Evolutionary conservation across 53 echinoderm and acorn worm genomes (phyloP).

Genomic region (Holothuria scabra): DNA sequence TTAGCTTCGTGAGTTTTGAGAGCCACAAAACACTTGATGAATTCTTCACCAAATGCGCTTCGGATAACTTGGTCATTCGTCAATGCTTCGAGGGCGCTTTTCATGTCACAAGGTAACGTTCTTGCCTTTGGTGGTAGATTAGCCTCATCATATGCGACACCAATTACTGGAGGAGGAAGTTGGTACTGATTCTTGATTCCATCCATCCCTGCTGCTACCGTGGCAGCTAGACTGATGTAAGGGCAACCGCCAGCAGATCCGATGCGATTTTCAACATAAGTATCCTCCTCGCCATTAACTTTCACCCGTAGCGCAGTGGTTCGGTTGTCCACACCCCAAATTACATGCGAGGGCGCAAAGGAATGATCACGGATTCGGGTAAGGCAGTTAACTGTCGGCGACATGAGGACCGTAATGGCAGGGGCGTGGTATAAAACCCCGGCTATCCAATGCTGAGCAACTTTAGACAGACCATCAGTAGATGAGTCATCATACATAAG

Average conservation of each 20-base stretch:
- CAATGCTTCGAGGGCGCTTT: constrained; percentile 60
- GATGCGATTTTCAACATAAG: constrained; percentile 74
- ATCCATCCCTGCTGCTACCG: constrained; percentile 77
- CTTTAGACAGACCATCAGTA: constrained; percentile 59
- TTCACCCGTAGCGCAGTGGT: constrained; percentile 69
- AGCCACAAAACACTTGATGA: constrained; percentile 64
- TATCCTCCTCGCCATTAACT: constrained; percentile 58
- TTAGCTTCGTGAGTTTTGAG: constrained; percentile 59
- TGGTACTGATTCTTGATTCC: constrained; percentile 62
- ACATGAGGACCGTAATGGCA: constrained; percentile 61
- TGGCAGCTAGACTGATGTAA: constrained; percentile 68
- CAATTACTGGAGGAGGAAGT: constrained; percentile 42
- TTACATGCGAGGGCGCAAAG: constrained; percentile 52
- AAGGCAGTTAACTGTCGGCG: constrained; percentile 69
- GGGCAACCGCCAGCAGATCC: constrained; percentile 70
- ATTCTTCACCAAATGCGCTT: constrained; percentile 59
- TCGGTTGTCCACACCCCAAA: constrained; percentile 75
- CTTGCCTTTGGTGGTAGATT: constrained; percentile 50
- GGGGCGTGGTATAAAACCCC: constrained; percentile 73
- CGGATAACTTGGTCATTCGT: constrained; percentile 55
- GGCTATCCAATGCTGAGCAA: constrained; percentile 76
- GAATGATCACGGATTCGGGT: constrained; percentile 24
- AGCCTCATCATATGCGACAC: constrained; percentile 11
- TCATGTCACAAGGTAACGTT: constrained; percentile 48
- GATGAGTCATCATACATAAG: constrained; percentile 56